These are phyloP conservation scores for Callopanchax toddi DNA, from an alignment of 2,113 vertebrate species.

Conservation along the genomic window DNA sequence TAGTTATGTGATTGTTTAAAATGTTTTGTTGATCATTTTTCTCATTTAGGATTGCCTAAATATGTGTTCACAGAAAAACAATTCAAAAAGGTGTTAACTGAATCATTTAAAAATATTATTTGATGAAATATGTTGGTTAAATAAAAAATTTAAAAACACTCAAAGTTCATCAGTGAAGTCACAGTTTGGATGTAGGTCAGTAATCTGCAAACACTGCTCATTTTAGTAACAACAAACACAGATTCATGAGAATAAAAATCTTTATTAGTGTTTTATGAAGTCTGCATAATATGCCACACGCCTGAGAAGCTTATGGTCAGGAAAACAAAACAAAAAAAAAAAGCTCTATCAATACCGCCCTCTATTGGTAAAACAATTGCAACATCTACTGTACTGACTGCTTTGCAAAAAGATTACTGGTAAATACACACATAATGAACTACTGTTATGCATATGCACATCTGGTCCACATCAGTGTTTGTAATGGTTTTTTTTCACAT, in stretches of 20 bases:
- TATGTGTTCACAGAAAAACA: no score
- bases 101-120: no score
- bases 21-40: no score
- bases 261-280: slow-evolving; percentile 99
- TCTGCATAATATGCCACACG: slow-evolving; percentile 93
- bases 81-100: no score
- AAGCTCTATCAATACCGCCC: slow-evolving; percentile 89
- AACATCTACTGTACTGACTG: slow-evolving; percentile 82
- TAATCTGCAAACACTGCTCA: neutral
- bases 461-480: slow-evolving; percentile 80
- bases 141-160: no score
- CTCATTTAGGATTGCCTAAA: no score
- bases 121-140: no score
- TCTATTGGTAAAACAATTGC: slow-evolving; percentile 88
- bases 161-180: no score
- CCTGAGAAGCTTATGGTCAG: slow-evolving; percentile 92
- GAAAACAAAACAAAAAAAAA: slow-evolving; percentile 69
- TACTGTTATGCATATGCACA: slow-evolving; percentile 81
- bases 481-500: slow-evolving; percentile 75
- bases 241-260: slow-evolving; percentile 89
- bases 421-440: slow-evolving; percentile 83
- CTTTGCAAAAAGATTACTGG: slow-evolving; percentile 81
- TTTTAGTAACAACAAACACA: neutral
- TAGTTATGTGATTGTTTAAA: no score
- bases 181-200: no score